Evolutionary conservation across 2,113 vertebrate species (phyloP).

Genomic region (Drymodes brunneopygia): DNA sequence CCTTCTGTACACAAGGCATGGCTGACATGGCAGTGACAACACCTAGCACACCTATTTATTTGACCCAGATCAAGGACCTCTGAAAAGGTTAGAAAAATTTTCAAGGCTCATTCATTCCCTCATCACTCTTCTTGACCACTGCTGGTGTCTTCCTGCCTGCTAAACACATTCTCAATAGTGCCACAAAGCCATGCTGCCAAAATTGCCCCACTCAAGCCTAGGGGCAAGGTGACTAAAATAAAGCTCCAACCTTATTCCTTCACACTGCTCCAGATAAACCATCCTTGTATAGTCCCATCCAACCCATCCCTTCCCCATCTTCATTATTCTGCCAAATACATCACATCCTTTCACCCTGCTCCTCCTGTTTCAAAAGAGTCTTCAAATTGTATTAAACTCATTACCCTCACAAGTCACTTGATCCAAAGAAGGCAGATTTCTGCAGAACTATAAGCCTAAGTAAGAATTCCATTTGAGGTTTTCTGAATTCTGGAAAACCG

Average conservation of each 20-base stretch:
- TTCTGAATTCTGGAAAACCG: background rate
- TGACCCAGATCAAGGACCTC: background rate
- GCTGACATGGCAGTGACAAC: background rate
- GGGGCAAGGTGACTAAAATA: background rate
- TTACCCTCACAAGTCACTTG: background rate
- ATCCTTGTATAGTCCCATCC: background rate
- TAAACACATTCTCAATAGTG: background rate
- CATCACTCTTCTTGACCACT: background rate
- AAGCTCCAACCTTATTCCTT: background rate
- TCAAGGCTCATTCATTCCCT: background rate
- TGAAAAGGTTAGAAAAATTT: background rate
- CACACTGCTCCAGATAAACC: background rate
- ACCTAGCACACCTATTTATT: background rate
- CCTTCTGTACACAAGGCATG: background rate
- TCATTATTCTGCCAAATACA: background rate
- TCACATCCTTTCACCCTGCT: background rate
- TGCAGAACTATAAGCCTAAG: background rate
- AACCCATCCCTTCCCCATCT: background rate
- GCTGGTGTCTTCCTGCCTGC: background rate
- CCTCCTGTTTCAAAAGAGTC: background rate
- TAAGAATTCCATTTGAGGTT: background rate
- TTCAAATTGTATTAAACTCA: background rate
- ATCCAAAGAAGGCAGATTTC: background rate
- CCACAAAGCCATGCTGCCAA: background rate
- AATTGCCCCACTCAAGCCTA: background rate